Evolutionary conservation across 2,797 vertebrate species (phyloP).

Genomic region (Parotocinclus haroldoi): DNA sequence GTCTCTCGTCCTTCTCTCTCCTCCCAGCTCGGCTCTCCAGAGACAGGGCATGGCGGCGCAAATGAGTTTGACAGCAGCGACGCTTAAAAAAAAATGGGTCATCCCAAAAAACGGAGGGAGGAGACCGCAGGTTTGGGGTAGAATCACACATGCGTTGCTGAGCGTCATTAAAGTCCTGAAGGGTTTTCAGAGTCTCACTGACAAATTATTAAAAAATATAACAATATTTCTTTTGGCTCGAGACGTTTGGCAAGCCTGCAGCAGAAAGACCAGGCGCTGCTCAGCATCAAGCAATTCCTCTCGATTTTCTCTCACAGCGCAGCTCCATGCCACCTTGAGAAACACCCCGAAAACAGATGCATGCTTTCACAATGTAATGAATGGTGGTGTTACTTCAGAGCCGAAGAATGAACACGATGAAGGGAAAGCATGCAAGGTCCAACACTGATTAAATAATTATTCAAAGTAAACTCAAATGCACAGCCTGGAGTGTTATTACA

Average conservation of each 20-base stretch:
- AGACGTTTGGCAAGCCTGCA: slow-evolving; percentile 41
- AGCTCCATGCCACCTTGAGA: slow-evolving; percentile 5
- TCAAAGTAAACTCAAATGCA: no score
- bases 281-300: slow-evolving; percentile 32
- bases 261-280: slow-evolving; percentile 40
- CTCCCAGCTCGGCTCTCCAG: slow-evolving; percentile 40
- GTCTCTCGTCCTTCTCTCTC: slow-evolving; percentile 62
- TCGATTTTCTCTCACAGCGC: slow-evolving; percentile 10
- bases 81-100: slow-evolving; percentile 47
- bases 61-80: slow-evolving; percentile 60
- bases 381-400: slow-evolving; percentile 16
- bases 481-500: no score
- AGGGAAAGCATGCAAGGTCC: no score
- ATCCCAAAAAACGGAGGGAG: slow-evolving; percentile 41
- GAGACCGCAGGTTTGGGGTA: slow-evolving; percentile 28
- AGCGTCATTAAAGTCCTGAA: slow-evolving; percentile 52
- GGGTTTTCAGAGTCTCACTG: slow-evolving; percentile 49
- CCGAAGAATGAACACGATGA: slow-evolving; percentile 10
- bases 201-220: slow-evolving; percentile 61
- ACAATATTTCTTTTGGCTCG: slow-evolving; percentile 51
- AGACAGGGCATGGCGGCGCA: slow-evolving; percentile 62
- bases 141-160: slow-evolving; percentile 56
- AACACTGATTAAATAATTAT: not conserved
- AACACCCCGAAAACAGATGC: slow-evolving; percentile 9
- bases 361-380: not conserved